These are phyloP conservation scores for Phylloscopus trochilus DNA, from an alignment of 2,113 vertebrate genomes.

Conservation along the genomic window DNA sequence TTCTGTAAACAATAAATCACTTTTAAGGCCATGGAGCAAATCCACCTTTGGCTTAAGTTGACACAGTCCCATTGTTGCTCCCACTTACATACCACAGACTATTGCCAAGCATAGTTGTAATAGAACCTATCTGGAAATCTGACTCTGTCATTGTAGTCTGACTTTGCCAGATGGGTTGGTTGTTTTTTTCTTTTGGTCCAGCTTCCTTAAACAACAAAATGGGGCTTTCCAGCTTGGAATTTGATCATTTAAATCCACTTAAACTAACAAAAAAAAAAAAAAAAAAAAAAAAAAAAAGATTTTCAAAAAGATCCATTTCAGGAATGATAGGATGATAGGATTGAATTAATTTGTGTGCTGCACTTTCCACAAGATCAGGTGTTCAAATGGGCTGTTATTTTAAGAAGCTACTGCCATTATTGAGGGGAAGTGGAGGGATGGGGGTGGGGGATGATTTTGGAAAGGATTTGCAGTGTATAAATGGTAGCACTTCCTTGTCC, in stretches of 20 bases:
- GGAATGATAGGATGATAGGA: not conserved
- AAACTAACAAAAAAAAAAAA: not conserved
- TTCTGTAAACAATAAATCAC: conserved; percentile 14
- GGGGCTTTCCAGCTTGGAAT: conserved; percentile 5
- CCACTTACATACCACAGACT: not conserved
- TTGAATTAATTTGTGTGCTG: not conserved
- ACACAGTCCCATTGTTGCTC: conserved; percentile 11
- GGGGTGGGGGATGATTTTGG: not conserved
- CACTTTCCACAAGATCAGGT: not conserved
- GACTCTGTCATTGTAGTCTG: conserved; percentile 27
- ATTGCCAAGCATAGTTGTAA: conserved; percentile 28
- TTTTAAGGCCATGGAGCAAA: conserved; percentile 36
- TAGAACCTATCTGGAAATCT: conserved; percentile 37
- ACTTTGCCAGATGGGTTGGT: not conserved
- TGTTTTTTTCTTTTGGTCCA: not conserved
- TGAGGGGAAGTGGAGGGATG: not conserved
- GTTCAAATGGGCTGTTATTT: not conserved
- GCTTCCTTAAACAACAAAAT: conserved; percentile 16
- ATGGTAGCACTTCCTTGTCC: conserved; percentile 1
- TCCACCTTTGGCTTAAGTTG: conserved; percentile 1
- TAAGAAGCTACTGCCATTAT: not conserved
- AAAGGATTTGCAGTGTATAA: not conserved
- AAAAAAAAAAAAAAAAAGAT: not conserved
- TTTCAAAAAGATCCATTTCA: not conserved
- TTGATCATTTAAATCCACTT: conserved; percentile 17